These are phyloP conservation scores for Calcarius lapponicus DNA, from an alignment of 2,797 vertebrate genomes.

Conservation along the genomic window DNA sequence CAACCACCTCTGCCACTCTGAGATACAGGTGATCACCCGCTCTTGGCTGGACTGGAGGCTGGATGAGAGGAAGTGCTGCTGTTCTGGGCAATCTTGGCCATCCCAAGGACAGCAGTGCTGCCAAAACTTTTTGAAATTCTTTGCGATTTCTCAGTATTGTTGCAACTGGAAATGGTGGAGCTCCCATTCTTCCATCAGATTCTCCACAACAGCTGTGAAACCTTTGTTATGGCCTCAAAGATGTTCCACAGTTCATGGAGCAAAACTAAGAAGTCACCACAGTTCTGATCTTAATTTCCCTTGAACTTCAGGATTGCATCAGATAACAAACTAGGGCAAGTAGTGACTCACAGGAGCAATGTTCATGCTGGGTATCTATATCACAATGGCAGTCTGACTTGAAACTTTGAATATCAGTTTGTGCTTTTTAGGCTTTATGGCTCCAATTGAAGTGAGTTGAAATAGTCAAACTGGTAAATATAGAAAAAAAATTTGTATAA, in stretches of 20 bases:
- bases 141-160: neutral
- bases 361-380: neutral
- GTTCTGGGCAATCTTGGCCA: neutral
- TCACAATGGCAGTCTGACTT: neutral
- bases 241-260: neutral
- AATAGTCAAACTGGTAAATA: neutral
- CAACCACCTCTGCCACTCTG: neutral
- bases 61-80: neutral
- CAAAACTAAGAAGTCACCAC: neutral
- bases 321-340: neutral
- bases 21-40: accelerated
- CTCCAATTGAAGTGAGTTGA: neutral
- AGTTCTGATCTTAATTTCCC: neutral
- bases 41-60: neutral
- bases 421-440: neutral
- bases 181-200: neutral
- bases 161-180: neutral
- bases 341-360: neutral
- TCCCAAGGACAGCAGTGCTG: neutral
- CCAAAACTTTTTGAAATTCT: neutral
- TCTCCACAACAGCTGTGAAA: neutral
- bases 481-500: neutral
- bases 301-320: neutral
- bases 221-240: neutral
- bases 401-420: neutral